Percentiles rank a stretch among this genome's conserved stretches.
phyloP scores from a whole-genome alignment of 2,888 invertebrate species.

The Aromia moschata region DNA sequence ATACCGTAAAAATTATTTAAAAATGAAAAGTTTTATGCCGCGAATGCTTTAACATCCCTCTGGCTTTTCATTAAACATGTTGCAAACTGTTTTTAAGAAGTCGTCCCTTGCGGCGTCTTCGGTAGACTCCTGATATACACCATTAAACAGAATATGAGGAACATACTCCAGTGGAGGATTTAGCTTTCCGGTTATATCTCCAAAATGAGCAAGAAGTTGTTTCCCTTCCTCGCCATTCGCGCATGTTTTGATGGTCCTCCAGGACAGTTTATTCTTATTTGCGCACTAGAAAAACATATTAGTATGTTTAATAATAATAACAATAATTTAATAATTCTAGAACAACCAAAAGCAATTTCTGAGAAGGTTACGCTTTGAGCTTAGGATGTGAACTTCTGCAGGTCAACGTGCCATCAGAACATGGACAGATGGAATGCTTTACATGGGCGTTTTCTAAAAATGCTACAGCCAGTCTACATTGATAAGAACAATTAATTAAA shows the following conservation, averaged over 20 bases:
- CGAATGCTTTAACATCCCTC: background rate
- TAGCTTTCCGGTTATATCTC: conserved; percentile 17
- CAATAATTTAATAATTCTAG: no score
- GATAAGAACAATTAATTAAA: no score
- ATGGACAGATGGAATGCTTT: no score
- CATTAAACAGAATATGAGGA: conserved; percentile 33
- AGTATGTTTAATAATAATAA: no score
- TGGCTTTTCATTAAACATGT: conserved; percentile 13
- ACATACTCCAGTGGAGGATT: conserved; percentile 25
- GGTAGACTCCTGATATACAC: conserved; percentile 17
- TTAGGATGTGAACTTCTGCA: no score
- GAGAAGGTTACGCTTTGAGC: no score
- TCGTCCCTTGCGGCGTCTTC: conserved; percentile 25
- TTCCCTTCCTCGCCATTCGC: conserved; percentile 18
- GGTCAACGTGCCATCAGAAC: no score
- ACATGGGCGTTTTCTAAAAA: no score
- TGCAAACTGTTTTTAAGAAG: conserved; percentile 30
- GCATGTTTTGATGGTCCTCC: conserved; percentile 31
- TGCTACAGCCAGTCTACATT: no score
- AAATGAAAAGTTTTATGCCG: no score
- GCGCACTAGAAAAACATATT: conserved; percentile 41
- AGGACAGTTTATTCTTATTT: conserved; percentile 27
- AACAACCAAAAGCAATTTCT: no score
- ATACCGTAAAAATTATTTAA: no score
- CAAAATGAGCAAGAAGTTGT: conserved; percentile 26